Percentiles rank a stretch among this genome's conserved stretches.
Conservation (phyloP, 2,888 invertebrate species). For the Cheilosia impressa region DNA sequence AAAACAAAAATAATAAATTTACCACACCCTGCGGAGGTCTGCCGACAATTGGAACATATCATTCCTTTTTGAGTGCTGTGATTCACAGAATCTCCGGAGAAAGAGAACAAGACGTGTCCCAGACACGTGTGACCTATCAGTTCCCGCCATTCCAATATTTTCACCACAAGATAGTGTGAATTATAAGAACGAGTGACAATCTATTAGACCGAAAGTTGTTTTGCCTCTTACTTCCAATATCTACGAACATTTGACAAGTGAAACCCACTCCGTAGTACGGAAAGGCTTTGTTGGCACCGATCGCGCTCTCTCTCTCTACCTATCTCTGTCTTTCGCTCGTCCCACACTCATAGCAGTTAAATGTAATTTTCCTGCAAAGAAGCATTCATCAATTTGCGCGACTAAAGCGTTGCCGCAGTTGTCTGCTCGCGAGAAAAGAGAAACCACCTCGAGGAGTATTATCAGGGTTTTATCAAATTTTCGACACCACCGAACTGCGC, state of each 20-base stretch:
- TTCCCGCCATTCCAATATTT: too few species aligned
- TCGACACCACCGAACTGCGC: conserved; percentile 70
- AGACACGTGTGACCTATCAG: too few species aligned
- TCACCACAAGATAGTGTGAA: too few species aligned
- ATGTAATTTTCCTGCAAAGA: conserved; percentile 59
- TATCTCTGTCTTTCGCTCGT: neutral
- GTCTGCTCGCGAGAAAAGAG: conserved; percentile 26
- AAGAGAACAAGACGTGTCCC: too few species aligned
- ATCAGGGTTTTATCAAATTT: conserved; percentile 76
- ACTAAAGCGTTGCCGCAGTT: conserved; percentile 44
- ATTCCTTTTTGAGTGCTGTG: too few species aligned
- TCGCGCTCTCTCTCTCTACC: neutral
- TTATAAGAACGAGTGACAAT: too few species aligned
- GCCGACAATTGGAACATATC: too few species aligned
- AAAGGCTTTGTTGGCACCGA: neutral
- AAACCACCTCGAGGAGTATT: conserved; percentile 73
- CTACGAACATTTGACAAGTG: conserved; percentile 4
- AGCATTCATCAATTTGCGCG: conserved; percentile 59
- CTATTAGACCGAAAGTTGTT: too few species aligned
- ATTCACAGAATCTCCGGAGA: too few species aligned
- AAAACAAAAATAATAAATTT: too few species aligned
- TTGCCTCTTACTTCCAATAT: neutral
- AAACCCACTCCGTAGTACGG: neutral
- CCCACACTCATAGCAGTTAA: conserved; percentile 49
- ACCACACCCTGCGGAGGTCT: too few species aligned